Evolutionary conservation across 92 coral and sea anemone species (phyloP).

Genomic region (Heteractis magnifica): DNA sequence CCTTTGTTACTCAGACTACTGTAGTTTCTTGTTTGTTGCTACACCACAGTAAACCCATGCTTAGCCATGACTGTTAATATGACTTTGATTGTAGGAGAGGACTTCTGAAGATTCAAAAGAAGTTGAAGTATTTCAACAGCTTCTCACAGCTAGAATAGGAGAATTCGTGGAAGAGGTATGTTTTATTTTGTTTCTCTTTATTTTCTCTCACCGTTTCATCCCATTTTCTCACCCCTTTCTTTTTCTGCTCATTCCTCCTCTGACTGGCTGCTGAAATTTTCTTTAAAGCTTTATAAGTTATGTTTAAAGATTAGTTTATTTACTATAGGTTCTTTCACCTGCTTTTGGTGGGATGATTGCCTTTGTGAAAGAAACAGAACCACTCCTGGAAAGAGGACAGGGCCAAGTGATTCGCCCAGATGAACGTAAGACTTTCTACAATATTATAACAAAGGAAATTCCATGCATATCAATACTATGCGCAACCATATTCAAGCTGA

Average conservation of each 20-base stretch:
- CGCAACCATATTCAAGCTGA: background rate
- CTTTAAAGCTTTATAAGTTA: background rate
- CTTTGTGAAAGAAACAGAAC: conserved; percentile 94
- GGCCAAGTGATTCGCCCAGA: conserved; percentile 89
- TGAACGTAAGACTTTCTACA: conserved; percentile 69
- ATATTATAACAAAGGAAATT: too few relatives aligned
- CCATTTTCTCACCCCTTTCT: background rate
- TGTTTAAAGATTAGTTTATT: background rate
- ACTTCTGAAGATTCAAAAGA: conserved; percentile 98
- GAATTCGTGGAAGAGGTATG: conserved; percentile 98
- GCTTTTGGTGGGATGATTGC: conserved; percentile 98
- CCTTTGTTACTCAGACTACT: too few relatives aligned
- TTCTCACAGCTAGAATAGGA: conserved; percentile 93
- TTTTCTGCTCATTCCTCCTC: background rate
- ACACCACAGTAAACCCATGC: background rate
- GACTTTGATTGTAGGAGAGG: conserved; percentile 61
- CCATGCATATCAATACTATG: background rate
- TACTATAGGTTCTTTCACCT: conserved; percentile 80
- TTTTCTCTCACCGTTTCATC: background rate
- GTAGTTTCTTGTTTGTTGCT: background rate
- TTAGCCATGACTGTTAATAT: background rate
- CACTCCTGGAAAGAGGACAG: conserved; percentile 88
- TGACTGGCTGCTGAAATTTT: too few relatives aligned
- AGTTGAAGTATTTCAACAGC: conserved; percentile 95
- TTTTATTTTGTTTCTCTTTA: background rate